Evolutionary conservation across 2,888 invertebrate species (phyloP).

Genomic region (Lapara coniferarum): DNA sequence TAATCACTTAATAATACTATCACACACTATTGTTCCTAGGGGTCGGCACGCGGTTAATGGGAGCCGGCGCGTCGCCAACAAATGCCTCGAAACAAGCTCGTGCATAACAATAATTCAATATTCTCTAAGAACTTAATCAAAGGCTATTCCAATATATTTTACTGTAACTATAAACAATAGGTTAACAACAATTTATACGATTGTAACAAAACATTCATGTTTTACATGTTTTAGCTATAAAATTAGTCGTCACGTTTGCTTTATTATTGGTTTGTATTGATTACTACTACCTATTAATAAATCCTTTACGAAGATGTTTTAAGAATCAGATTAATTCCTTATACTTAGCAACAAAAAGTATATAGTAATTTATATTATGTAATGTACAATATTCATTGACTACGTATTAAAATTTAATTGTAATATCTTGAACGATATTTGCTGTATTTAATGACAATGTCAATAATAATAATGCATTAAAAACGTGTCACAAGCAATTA

Average conservation of each 20-base stretch:
- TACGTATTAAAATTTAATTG: not conserved
- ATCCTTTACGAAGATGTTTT: too few species aligned
- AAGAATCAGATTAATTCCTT: too few species aligned
- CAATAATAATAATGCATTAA: conserved; percentile 16
- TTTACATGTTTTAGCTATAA: not conserved
- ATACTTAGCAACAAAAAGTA: too few species aligned
- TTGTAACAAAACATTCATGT: not conserved
- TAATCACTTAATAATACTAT: too few species aligned
- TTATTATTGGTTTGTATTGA: too few species aligned
- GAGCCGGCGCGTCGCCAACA: too few species aligned
- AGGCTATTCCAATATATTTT: not conserved
- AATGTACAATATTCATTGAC: not conserved
- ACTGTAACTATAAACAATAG: conserved; percentile 9
- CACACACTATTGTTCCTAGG: too few species aligned
- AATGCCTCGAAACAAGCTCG: not conserved
- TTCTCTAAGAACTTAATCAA: not conserved
- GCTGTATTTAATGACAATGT: conserved; percentile 7
- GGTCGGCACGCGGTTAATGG: too few species aligned
- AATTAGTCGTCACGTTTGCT: too few species aligned
- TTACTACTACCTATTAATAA: too few species aligned
- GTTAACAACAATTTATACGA: conserved; percentile 1
- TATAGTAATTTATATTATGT: too few species aligned
- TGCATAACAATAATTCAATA: not conserved
- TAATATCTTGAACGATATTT: not conserved
- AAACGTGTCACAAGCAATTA: conserved; percentile 11